phyloP scores from a whole-genome alignment of 2,888 invertebrate genomes.

The Melikaiella ostensackeni region DNA sequence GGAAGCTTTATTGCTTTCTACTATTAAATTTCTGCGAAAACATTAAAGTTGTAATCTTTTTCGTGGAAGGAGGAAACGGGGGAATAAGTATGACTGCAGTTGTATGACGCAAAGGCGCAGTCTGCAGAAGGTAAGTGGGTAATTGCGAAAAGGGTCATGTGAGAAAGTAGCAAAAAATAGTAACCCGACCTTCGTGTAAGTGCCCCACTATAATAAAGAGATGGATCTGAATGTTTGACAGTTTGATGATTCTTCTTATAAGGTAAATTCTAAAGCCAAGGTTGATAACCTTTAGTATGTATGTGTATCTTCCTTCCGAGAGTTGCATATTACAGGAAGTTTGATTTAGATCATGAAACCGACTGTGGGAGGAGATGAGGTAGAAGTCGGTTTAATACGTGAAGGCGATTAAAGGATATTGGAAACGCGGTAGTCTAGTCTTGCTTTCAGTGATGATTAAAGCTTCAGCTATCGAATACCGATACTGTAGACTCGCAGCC shows the following conservation, averaged over 20 bases:
- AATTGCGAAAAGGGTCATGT: constrained; percentile 8
- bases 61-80: background rate
- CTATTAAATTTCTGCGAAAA: background rate
- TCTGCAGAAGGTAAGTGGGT: constrained; percentile 20
- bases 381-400: constrained; percentile 9
- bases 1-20: background rate
- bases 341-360: background rate
- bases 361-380: background rate
- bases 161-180: constrained; percentile 28
- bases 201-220: constrained; percentile 6
- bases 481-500: constrained; percentile 27
- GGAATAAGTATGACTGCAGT: constrained; percentile 25
- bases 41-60: background rate
- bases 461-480: constrained; percentile 27
- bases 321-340: background rate
- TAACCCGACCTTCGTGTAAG: constrained; percentile 23
- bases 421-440: constrained; percentile 6
- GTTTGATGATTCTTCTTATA: background rate
- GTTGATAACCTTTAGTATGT: background rate
- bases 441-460: constrained; percentile 30
- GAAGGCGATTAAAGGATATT: constrained; percentile 25
- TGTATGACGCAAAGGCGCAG: constrained; percentile 35
- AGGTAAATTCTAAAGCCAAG: background rate
- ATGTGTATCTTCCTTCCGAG: background rate
- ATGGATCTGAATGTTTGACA: constrained; percentile 8